Base-by-base conservation (phyloP, 2,888 invertebrate species). In the Drosophila parthenogenetica region DNA sequence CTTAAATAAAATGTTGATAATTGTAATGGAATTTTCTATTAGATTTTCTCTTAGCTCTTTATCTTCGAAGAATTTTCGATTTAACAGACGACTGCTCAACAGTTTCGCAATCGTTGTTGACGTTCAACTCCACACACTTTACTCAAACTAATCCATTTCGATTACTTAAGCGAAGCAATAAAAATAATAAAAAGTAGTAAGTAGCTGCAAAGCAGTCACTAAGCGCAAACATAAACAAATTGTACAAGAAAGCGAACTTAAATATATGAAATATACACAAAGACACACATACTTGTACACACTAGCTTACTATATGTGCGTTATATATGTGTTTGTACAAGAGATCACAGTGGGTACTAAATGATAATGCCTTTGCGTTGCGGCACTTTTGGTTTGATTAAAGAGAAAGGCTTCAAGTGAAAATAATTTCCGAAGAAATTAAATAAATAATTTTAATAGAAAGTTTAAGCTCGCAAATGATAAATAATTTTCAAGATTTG, bases 1-100 rank as follows among this genome's bases (percentile, higher is more conserved):
- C 25, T 86, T 77, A 54, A 78, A 81, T 78, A 78, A 84, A 82
- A 82, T 87, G 80, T 79, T 79, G 74, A 82, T 87, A 86, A 83
- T 87, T 83, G 77, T 74, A 82, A 82, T 85, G 80, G 80, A 87
- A 83, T 82, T 79, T 51, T 69, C 64, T 72, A 82, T 86, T 77
- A 67, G 68, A 77, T 72, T 71, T 62, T 55, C 29, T 11, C 10
- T 39, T 2, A 13, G 46, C 25, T 17, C 25, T 40, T 29, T 45
- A 13, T 17, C 25, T 14, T 19, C 17, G 5, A n/a, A 39, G 29
- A 5, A 35, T 35, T 37, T 37, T 22, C 32, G 7, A n/a, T 39
- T 35, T 14, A 37, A 17, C 16, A 39, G 35, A 25, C 22, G 2
- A 13, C 5, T 42, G 14, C 42, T 5, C 25, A 58, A 68, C 49